Percentiles rank a stretch among this genome's conserved stretches.
These are phyloP conservation scores for Galago senegalensis DNA, from an alignment of 2,797 vertebrate genomes.

Conservation along the genomic window DNA sequence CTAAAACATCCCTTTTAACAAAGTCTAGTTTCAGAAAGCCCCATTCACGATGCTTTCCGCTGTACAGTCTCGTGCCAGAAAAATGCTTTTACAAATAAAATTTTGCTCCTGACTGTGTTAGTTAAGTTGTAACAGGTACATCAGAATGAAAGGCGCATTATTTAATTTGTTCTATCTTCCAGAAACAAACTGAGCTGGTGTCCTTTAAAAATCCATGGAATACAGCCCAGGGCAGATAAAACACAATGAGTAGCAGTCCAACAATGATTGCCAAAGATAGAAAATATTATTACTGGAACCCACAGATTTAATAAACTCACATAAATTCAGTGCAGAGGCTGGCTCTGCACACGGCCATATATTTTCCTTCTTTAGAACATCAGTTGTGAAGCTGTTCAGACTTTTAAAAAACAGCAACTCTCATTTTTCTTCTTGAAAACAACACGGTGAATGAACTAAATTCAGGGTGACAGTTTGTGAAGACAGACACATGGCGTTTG, in stretches of 20 bases:
- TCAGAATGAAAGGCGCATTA: constrained; percentile 38
- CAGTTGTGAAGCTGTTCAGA: not conserved
- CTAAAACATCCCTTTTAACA: not conserved
- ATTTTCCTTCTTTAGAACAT: constrained; percentile 57
- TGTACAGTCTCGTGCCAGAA: not conserved
- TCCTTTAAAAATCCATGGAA: constrained; percentile 58
- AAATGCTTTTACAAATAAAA: constrained; percentile 62
- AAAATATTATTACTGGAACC: constrained; percentile 57
- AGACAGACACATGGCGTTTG: not conserved
- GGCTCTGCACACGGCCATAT: not conserved
- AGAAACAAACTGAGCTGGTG: constrained; percentile 42
- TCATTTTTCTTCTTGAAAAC: constrained; percentile 44
- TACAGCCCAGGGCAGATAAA: constrained; percentile 58
- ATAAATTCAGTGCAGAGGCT: not conserved
- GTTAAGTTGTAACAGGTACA: constrained; percentile 37
- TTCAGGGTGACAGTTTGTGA: constrained; percentile 19
- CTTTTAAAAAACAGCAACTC: constrained; percentile 41
- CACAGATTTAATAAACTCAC: constrained; percentile 33
- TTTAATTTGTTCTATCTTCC: constrained; percentile 48
- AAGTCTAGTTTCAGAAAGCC: not conserved
- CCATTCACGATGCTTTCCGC: not conserved
- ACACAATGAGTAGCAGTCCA: not conserved
- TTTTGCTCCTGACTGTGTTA: not conserved
- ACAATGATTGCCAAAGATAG: constrained; percentile 28
- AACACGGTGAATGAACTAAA: constrained; percentile 54